A percentile compares a stretch with the other conserved stretches of the same genome.
phyloP scores from a whole-genome alignment of 2,797 vertebrate species.

The Lutjanus argentimaculatus region DNA sequence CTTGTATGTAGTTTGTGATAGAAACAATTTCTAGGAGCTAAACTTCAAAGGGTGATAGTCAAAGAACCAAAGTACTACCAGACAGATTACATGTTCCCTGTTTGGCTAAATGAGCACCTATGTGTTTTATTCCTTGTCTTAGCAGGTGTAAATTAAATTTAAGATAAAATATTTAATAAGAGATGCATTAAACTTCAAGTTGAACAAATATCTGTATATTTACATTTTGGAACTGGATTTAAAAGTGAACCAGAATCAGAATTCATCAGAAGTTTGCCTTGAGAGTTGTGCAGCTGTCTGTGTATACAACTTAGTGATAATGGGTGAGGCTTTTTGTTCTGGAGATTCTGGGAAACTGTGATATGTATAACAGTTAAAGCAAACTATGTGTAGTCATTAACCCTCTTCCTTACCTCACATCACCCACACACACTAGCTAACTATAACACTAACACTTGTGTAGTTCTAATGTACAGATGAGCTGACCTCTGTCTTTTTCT shows the following conservation, averaged over 20 bases:
- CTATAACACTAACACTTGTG: background rate
- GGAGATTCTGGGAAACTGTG: slow-evolving; percentile 24
- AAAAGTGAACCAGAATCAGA: background rate
- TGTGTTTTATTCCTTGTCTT: background rate
- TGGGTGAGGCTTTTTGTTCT: slow-evolving; percentile 1
- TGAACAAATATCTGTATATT: background rate
- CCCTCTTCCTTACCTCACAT: background rate
- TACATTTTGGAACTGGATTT: background rate
- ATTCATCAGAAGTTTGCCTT: background rate
- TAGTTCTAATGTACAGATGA: slow-evolving; percentile 18
- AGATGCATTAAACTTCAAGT: background rate
- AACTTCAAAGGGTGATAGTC: background rate
- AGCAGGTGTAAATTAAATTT: background rate
- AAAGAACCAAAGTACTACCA: background rate
- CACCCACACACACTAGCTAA: background rate
- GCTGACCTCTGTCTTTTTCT: slow-evolving; percentile 36
- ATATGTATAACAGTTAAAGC: no score
- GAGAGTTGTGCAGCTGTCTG: background rate
- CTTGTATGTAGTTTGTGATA: background rate
- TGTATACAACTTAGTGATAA: slow-evolving; percentile 22
- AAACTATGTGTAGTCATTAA: background rate
- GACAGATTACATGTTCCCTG: background rate
- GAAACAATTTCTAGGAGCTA: background rate
- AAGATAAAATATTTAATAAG: background rate
- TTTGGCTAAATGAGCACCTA: background rate